Evolutionary conservation across 2,797 vertebrate genomes (phyloP).

Genomic region (Enteromius afrohamiltoni): DNA sequence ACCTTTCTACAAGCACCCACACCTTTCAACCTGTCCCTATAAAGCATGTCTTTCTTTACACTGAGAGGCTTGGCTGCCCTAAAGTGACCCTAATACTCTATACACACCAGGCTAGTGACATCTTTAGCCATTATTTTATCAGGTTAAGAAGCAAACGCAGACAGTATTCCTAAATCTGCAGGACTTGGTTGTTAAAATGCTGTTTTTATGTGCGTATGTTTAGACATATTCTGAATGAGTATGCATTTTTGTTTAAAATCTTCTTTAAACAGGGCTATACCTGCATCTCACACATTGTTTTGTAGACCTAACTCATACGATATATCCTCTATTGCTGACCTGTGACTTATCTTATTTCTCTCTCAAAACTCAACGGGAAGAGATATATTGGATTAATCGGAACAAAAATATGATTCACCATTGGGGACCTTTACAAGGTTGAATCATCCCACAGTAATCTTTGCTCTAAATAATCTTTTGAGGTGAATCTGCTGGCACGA

Average conservation of each 20-base stretch:
- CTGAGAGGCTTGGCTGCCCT: conserved; percentile 20
- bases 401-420: conserved; percentile 31
- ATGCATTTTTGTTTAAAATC: too few relatives aligned
- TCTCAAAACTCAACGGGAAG: conserved; percentile 24
- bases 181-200: conserved; percentile 10
- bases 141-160: conserved; percentile 22
- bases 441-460: conserved; percentile 40
- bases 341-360: conserved; percentile 26
- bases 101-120: conserved; percentile 9
- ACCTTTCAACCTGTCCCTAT: conserved; percentile 43
- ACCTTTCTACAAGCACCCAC: conserved; percentile 38
- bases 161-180: neutral
- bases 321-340: neutral
- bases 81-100: conserved; percentile 1
- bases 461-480: conserved; percentile 51
- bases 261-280: neutral
- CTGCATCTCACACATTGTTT: neutral
- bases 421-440: conserved; percentile 26
- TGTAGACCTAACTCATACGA: neutral
- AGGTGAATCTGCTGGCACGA: conserved; percentile 35
- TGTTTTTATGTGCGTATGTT: neutral
- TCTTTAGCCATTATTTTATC: conserved; percentile 25
- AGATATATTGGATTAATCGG: conserved; percentile 30
- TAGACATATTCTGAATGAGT: neutral
- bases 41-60: conserved; percentile 49